Conservation (phyloP, 1,140 invertebrate species). For the Drosophila ananassae region DNA sequence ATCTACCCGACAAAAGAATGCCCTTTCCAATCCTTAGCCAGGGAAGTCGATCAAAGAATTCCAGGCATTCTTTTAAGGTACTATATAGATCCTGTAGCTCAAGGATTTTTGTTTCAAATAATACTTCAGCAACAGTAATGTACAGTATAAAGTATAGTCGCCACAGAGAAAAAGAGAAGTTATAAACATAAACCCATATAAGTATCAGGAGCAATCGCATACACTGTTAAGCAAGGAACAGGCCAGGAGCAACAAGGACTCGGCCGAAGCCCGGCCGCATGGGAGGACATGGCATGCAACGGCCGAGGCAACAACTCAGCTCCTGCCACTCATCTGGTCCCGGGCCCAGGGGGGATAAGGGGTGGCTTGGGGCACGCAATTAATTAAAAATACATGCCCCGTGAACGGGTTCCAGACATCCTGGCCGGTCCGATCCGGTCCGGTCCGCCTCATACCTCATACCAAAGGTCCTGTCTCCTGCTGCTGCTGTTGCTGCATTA, state of each 20-base stretch:
- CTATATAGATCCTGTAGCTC: not conserved
- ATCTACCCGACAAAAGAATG: not conserved
- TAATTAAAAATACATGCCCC: conserved; percentile 81
- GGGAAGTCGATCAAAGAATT: not conserved
- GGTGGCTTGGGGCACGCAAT: conserved; percentile 56
- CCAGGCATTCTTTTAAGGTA: not conserved
- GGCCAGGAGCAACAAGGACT: conserved; percentile 14
- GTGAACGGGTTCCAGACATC: conserved; percentile 65
- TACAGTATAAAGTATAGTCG: not conserved
- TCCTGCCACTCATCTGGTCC: conserved; percentile 21
- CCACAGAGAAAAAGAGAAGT: conserved; percentile 18
- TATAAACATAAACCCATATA: conserved; percentile 37
- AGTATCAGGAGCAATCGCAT: no score
- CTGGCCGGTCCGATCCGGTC: conserved; percentile 8
- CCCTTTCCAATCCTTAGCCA: not conserved
- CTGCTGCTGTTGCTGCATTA: conserved; percentile 43
- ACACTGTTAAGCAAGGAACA: not conserved
- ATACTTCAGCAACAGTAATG: no score
- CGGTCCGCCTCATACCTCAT: no score
- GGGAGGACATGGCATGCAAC: conserved; percentile 46
- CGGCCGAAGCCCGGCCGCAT: conserved; percentile 32
- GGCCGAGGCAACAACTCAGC: conserved; percentile 28
- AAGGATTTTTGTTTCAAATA: not conserved
- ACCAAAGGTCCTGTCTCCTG: not conserved
- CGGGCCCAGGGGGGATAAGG: conserved; percentile 7